phyloP scores from a whole-genome alignment of 2,888 invertebrate species.

The Drosophila antonietae region DNA sequence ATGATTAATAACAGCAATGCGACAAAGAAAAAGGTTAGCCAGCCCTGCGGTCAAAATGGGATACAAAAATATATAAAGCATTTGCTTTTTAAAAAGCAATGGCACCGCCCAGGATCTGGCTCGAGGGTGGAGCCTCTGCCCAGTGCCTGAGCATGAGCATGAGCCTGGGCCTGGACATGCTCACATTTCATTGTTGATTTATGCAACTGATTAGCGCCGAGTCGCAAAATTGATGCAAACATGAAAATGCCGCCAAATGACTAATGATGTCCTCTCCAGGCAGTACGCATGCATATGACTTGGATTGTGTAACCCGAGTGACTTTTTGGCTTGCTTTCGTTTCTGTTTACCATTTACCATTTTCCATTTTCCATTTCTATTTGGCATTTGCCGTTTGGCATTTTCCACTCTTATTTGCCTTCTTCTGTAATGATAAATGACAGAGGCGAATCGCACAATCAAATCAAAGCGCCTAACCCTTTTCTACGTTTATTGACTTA shows the following conservation, averaged over 20 bases:
- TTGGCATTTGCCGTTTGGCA: slow-evolving; percentile 15
- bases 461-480: slow-evolving; percentile 68
- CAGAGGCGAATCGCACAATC: slow-evolving; percentile 68
- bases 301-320: slow-evolving; percentile 37
- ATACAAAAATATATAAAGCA: slow-evolving; percentile 47
- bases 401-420: slow-evolving; percentile 25
- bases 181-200: slow-evolving; percentile 67
- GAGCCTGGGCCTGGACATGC: background rate
- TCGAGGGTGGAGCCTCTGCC: background rate
- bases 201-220: slow-evolving; percentile 76
- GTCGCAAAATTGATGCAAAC: slow-evolving; percentile 65
- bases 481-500: slow-evolving; percentile 65
- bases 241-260: slow-evolving; percentile 69
- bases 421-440: slow-evolving; percentile 67
- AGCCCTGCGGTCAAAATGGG: slow-evolving; percentile 61
- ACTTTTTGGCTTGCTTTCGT: slow-evolving; percentile 43
- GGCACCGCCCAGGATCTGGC: slow-evolving; percentile 16
- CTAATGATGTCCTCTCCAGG: slow-evolving; percentile 61
- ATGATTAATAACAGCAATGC: slow-evolving; percentile 73
- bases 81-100: slow-evolving; percentile 53
- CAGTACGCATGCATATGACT: slow-evolving; percentile 48
- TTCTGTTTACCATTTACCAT: slow-evolving; percentile 17
- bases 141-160: too few species aligned
- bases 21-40: slow-evolving; percentile 54
- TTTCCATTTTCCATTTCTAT: slow-evolving; percentile 4